Evolutionary conservation across 2,888 invertebrate species (phyloP).

Genomic region (Nephrotoma flavescens): DNA sequence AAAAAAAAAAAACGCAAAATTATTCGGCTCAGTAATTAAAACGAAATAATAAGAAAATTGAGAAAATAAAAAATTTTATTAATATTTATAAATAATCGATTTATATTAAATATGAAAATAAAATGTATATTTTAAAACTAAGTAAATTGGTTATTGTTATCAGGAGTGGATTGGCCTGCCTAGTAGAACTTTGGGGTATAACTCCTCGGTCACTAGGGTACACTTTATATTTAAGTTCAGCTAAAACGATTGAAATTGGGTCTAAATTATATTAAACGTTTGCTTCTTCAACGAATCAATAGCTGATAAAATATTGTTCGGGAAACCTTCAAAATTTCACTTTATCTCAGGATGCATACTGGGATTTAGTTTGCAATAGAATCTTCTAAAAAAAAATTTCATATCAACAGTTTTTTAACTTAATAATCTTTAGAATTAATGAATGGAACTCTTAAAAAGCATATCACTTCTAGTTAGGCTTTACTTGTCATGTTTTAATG

Average conservation of each 20-base stretch:
- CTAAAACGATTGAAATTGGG: background rate
- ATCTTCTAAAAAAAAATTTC: background rate
- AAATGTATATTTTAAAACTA: background rate
- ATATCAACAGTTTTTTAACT: background rate
- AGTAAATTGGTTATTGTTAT: background rate
- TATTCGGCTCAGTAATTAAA: background rate
- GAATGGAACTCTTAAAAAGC: background rate
- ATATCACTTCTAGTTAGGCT: background rate
- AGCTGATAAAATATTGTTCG: background rate
- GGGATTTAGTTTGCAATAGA: background rate
- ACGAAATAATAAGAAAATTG: background rate
- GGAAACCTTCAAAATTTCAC: background rate
- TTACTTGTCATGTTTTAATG: background rate
- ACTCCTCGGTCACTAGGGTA: background rate
- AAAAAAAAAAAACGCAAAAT: background rate
- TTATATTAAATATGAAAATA: background rate
- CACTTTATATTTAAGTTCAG: background rate
- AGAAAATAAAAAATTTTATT: background rate
- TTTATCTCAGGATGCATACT: background rate
- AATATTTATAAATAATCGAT: background rate
- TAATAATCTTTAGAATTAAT: background rate
- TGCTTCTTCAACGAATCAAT: background rate
- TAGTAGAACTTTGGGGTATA: background rate
- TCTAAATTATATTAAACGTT: background rate
- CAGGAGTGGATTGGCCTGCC: background rate